Conservation (phyloP, 92 coral and sea anemone species). For the Muricea muricata region DNA sequence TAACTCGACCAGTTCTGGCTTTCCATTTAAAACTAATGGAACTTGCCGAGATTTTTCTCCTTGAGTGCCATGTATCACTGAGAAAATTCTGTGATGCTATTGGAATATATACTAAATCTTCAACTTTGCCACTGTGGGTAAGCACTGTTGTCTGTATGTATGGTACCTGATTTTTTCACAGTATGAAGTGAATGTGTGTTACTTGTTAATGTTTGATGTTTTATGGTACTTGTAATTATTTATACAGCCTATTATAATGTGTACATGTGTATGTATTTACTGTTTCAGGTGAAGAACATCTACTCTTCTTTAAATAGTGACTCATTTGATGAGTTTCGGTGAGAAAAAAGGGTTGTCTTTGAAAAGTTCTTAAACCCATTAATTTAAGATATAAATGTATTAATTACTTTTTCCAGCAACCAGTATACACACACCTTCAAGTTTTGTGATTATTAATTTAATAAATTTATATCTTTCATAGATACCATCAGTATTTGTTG, state of each 20-base stretch:
- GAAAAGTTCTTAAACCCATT: no score
- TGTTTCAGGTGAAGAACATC: slow-evolving; percentile 1
- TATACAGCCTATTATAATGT: neutral
- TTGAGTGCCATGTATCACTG: slow-evolving; percentile 16
- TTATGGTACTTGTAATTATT: no score
- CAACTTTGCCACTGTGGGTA: slow-evolving; percentile 4
- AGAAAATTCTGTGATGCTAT: slow-evolving; percentile 11
- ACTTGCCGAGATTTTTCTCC: neutral
- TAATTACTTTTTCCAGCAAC: no score
- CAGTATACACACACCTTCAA: no score
- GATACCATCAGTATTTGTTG: slow-evolving; percentile 26
- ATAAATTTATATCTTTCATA: neutral
- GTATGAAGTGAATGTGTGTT: no score
- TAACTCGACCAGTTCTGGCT: neutral
- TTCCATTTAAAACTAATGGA: neutral
- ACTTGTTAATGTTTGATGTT: no score
- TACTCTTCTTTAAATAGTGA: neutral
- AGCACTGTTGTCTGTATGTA: neutral
- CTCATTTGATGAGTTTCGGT: slow-evolving; percentile 32
- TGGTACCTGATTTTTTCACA: no score
- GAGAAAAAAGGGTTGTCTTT: no score
- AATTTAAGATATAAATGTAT: no score
- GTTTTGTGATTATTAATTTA: no score
- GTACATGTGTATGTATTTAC: neutral
- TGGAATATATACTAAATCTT: neutral